Conservation (phyloP, 2,888 invertebrate species). For the Zygothrica quintamaculata region DNA sequence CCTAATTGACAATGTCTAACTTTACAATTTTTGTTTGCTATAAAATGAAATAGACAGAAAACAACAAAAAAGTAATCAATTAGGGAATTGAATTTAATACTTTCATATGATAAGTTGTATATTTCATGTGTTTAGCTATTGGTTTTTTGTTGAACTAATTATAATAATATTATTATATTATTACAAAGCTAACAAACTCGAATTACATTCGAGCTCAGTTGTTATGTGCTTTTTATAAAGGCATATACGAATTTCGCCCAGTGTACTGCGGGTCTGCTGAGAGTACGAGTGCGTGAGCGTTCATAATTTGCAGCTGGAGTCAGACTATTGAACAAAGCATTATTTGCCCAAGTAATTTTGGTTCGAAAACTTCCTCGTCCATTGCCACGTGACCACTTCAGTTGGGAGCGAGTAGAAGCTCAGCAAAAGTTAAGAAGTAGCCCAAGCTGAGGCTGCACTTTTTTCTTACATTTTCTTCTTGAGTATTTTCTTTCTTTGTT, state of each 20-base stretch:
- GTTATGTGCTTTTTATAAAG: not conserved
- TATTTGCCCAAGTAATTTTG: slow-evolving; percentile 72
- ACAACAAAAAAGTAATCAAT: too few relatives aligned
- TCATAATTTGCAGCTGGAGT: slow-evolving; percentile 65
- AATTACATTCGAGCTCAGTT: too few relatives aligned
- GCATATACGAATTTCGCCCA: not conserved
- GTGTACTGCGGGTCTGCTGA: not conserved
- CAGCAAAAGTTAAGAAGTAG: slow-evolving; percentile 3
- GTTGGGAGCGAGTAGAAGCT: not conserved
- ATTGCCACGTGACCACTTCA: slow-evolving; percentile 59
- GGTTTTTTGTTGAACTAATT: too few relatives aligned
- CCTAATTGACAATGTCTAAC: too few relatives aligned
- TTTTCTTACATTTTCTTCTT: slow-evolving; percentile 19
- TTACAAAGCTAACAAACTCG: too few relatives aligned
- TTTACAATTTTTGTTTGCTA: too few relatives aligned
- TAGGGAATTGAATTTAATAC: too few relatives aligned
- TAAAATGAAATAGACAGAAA: too few relatives aligned
- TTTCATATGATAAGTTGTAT: too few relatives aligned
- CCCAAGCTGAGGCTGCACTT: slow-evolving; percentile 51
- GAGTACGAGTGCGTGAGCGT: slow-evolving; percentile 34
- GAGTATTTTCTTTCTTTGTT: not conserved
- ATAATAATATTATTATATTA: too few relatives aligned
- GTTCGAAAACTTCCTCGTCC: slow-evolving; percentile 53
- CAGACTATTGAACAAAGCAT: slow-evolving; percentile 67
- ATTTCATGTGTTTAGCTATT: too few relatives aligned